Base-by-base conservation (phyloP, 1,140 invertebrate species). In the Neodiprion virginianus region DNA sequence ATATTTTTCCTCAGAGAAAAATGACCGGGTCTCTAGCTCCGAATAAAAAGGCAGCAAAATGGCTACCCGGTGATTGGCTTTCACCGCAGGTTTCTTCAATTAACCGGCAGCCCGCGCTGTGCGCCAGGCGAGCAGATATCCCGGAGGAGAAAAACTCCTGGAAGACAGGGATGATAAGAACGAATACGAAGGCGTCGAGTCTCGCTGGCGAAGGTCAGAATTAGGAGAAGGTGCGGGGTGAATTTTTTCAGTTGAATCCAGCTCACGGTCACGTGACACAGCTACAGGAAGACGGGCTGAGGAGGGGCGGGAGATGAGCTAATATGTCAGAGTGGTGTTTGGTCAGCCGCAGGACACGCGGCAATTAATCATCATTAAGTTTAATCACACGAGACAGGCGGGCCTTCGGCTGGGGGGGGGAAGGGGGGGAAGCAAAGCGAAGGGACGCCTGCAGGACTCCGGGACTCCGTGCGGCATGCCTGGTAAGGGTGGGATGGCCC, bases 341-440 rank as follows among this genome's bases (percentile, higher is more conserved):
- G 67, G 67, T 69, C 67, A 69, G 67, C 67, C 67, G 67, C 67
- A 69, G 67, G 67, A 7, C 67, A 47, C 67, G 17, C 21, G 67
- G 40, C 67, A 47, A 69, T 69, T 69, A 69, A 69, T 69, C 67
- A 69, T 69, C 67, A 69, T 69, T 69, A 69, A 47, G 67, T 69
- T 69, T 69, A 69, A 69, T 69, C 67, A 69, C 67, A 47, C 67
- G 67, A 21, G 67, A 69, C 67, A 47, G 7, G 67, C 12, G 10
- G 10, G 7, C 67, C 21, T 23, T 17, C n/a, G 21, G 4, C 40
- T 0, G 17, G 67, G 4, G 67, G 67, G 10, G 61, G 40, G 4
- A 0, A 7, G 40, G 67, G 21, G 61, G 17, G 2, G 61, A 14
- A 14, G 61, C 17, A 14, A 14, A 17, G 17, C 61, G 61, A 17